Conservation (phyloP, 2,797 vertebrate species). For the Halcyon chelicuti region DNA sequence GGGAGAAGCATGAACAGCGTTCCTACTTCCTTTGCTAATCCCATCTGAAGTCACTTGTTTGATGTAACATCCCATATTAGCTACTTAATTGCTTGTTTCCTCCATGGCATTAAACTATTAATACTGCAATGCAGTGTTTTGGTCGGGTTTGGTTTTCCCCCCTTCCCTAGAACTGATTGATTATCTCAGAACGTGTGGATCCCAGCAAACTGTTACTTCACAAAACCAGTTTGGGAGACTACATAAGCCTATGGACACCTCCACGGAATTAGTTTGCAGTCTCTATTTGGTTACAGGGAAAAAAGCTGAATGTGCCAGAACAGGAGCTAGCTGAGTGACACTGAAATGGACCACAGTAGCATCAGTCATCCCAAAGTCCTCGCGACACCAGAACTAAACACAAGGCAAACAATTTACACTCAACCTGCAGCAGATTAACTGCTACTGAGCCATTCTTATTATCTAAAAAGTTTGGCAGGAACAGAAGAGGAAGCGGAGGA, state of each 20-base stretch:
- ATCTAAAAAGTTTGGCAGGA: not conserved
- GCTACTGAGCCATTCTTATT: not conserved
- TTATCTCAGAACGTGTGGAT: not conserved
- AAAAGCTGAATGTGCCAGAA: not conserved
- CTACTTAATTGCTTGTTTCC: not conserved
- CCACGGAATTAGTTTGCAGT: not conserved
- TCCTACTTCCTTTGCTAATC: not conserved
- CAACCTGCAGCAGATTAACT: not conserved
- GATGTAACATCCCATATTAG: not conserved
- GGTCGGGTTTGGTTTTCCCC: fast-evolving
- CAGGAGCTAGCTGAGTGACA: not conserved
- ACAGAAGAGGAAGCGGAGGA: not conserved
- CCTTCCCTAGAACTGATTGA: not conserved
- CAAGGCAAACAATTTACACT: not conserved
- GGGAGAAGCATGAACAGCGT: not conserved
- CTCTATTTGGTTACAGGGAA: not conserved
- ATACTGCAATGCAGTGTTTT: not conserved
- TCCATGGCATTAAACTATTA: not conserved
- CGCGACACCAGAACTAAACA: not conserved
- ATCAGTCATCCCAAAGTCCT: not conserved
- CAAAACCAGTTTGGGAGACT: not conserved
- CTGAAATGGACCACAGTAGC: not conserved
- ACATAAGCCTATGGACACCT: not conserved
- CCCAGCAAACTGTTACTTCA: not conserved
- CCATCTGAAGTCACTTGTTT: not conserved